Base-by-base conservation (phyloP, 2,113 vertebrate species). In the cattle (Bos taurus) region DNA sequence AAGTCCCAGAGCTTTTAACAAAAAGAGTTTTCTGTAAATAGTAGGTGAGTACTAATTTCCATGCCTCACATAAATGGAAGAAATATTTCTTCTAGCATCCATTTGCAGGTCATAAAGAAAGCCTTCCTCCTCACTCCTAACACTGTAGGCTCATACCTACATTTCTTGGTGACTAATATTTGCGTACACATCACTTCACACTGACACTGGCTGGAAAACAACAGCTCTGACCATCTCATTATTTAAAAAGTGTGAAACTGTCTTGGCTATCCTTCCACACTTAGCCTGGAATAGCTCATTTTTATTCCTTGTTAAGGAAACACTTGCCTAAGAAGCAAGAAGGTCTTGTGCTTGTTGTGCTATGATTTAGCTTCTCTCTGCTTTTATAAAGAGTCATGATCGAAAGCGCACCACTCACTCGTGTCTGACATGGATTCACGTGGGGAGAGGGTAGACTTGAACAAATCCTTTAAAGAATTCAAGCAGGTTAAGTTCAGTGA, bases 1-100 rank as follows among this genome's bases (percentile, higher is more conserved):
- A 96, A 95, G 36, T 56, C 71, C 30, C 23, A 94, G 56, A 97
- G 97, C 60, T 98, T 98, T 96, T 97, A 97, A 97, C 83, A 97
- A 91, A 95, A 96, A 83, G 60, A 91, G 7, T 54, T 88, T 94
- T 94, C 86, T 60, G 25, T 78, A 97, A 97, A 96, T 87, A 59
- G 50, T 86, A 97, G 82, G 71, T 93, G 16, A 97, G n/a, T 48
- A 48, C 33, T 80, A 80, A 89, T 97, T 97, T 97, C 83, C 52
- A 95, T 67, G n/a, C 26, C 62, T 97, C 30, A 52, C 43, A 77
- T 90, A 11, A 94, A 7, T 77, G 12, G 40, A 30, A 71, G 64
- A 74, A 19, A 15, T n/a, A 40, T 56, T 82, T 95, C 52, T 95
- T 95, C 56, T 40, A 91, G 23, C 30, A 94, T 62, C 16, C n/a